Base-by-base conservation (phyloP, 2,888 invertebrate genomes). In the Dendrolimus houi region DNA sequence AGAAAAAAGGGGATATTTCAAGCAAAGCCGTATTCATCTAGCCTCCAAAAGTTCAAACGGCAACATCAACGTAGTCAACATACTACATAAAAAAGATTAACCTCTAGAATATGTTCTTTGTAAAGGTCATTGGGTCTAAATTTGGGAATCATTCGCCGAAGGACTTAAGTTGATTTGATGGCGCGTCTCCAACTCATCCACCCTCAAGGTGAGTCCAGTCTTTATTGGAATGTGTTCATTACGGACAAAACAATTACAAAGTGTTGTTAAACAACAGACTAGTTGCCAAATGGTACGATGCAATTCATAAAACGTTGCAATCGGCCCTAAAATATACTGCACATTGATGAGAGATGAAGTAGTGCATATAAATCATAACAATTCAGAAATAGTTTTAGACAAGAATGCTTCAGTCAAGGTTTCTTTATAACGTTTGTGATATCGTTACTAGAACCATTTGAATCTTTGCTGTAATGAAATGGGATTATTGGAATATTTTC, bases 301-400 rank as follows among this genome's bases (percentile, higher is more conserved):
- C 47, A 10, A 29, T 29, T 29, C 29, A 47, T 56, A 56, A 56
- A 56, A 56, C 29, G 52, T 56, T 56, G 53, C 29, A 41, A 56
- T 53, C 9, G 55, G 29, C 40, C 52, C 53, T 41, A 53, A 56
- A 54, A n/a, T 54, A 29, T 54, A 40, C n/a, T 54, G 52, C 47
- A 47, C 47, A 29, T 29, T 47, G 47, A 47, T 47, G 47, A 47
- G 12, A 47, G 47, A 47, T 47, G 9, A 47, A 47, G 47, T 47
- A 12, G 47, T 47, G 12, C 12, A 12, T 9, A 47, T 47, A 47
- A 47, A 47, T 47, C 47, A 47, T 47, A 47, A 47, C 47, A 47
- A 47, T 29, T 29, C 47, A 47, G 9, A 47, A 47, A 47, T 47
- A 47, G 47, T 10, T 12, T 12, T 10, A 47, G 47, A 29, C 29